Base-by-base conservation (phyloP, 2,113 vertebrate species). In the Oreochromis aureus region DNA sequence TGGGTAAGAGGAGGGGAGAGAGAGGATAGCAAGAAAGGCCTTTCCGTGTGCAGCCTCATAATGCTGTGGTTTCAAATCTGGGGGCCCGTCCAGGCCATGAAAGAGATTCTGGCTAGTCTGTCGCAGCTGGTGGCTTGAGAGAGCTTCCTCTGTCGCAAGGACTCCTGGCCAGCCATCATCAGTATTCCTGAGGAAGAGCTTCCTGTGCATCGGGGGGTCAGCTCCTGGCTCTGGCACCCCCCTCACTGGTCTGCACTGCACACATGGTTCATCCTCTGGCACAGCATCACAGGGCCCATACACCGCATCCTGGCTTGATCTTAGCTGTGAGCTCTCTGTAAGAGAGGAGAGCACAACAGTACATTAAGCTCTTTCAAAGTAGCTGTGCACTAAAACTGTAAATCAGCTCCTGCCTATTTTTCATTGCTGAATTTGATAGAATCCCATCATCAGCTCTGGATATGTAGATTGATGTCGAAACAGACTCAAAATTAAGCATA, bases 81-180 rank as follows among this genome's bases (percentile, higher is more conserved):
- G 91, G 86, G 91, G 80, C 90, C 86, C 18, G 2, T 88, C 92
- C 87, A 89, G 90, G 87, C 87, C 89, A 92, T 96, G 94, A 96
- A 96, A 96, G 95, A 93, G 93, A 94, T 95, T 94, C 89, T 94
- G 87, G 93, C 91, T 93, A 90, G 94, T 95, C 94, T 87, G 83
- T 90, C 87, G 93, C 96, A 97, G 96, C 96, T 97, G 96, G 95
- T 95, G 95, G 92, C 95, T 95, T 95, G 87, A 95, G 93, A 95
- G 94, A 90, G 93, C 95, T 96, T 96, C 95, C 95, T 96, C 93
- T 95, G 93, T 94, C 92, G 59, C 90, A 92, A 91, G 89, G 90
- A 92, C 93, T 93, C 92, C 92, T 83, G 82, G 92, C 92, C 87
- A 89, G 88, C 78, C 59, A 5, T 93, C 94, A 96, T 97, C 94